Evolutionary conservation across 2,888 invertebrate species (phyloP).

Genomic region (Druceiella hillmani): DNA sequence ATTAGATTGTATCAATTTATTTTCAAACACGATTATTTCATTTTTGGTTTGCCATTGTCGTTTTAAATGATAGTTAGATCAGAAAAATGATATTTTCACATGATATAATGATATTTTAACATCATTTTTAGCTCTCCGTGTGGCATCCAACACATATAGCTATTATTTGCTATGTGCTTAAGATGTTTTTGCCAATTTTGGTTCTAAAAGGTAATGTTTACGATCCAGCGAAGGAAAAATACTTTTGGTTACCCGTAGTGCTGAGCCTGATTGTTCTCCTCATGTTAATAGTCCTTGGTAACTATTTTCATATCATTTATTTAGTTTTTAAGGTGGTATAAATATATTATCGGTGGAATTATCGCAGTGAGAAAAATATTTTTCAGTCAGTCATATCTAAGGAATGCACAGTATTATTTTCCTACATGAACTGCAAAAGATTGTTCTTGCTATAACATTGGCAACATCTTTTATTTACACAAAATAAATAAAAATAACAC

Average conservation of each 20-base stretch:
- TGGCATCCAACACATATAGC: conserved; percentile 40
- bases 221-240: conserved; percentile 36
- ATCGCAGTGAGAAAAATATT: background rate
- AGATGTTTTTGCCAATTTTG: conserved; percentile 36
- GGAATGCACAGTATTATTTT: no score
- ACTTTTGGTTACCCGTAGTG: conserved; percentile 40
- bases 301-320: no score
- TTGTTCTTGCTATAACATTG: no score
- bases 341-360: no score
- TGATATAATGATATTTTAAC: conserved; percentile 5
- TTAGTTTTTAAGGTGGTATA: no score
- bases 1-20: no score
- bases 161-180: conserved; percentile 39
- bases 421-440: no score
- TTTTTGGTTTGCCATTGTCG: no score
- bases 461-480: no score
- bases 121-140: conserved; percentile 35
- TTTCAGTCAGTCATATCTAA: background rate
- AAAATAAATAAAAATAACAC: no score
- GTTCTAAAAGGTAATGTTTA: conserved; percentile 39
- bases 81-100: background rate
- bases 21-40: no score
- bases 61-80: no score
- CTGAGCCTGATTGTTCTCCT: conserved; percentile 45
- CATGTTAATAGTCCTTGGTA: conserved; percentile 50